A percentile compares a stretch with the other conserved stretches of the same genome.
Conservation (phyloP, 2,113 vertebrate genomes). For the Toxostoma redivivum region DNA sequence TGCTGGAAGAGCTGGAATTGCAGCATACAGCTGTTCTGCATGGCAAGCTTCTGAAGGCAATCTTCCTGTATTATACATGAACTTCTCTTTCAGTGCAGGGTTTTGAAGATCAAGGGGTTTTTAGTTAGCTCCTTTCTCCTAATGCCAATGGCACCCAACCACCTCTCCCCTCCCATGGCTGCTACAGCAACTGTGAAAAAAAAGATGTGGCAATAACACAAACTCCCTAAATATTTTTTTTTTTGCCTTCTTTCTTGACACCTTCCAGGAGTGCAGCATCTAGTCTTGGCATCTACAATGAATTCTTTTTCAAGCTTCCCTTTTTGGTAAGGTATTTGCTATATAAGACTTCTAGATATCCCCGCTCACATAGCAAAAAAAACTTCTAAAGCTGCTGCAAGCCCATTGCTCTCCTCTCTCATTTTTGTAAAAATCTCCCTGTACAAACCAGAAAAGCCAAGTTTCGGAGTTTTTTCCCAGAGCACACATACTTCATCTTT, state of each 20-base stretch:
- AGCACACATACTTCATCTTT: accelerated
- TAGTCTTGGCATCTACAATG: not conserved
- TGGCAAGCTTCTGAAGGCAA: not conserved
- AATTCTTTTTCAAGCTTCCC: not conserved
- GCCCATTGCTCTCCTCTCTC: not conserved
- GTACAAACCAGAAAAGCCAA: not conserved
- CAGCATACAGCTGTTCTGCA: not conserved
- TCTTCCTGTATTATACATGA: not conserved
- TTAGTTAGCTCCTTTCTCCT: not conserved
- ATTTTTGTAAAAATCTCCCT: not conserved
- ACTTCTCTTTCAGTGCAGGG: not conserved
- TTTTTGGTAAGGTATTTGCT: not conserved
- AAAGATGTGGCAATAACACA: not conserved
- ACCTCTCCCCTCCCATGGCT: not conserved
- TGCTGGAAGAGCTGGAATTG: not conserved
- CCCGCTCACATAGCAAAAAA: not conserved
- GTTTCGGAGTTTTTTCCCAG: not conserved
- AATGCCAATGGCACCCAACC: accelerated
- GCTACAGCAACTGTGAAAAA: not conserved
- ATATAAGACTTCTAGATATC: not conserved
- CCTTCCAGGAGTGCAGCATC: not conserved
- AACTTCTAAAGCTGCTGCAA: not conserved
- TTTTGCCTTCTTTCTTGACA: not conserved
- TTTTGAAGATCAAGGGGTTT: not conserved
- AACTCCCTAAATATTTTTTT: not conserved